Percentiles rank a stretch among this genome's conserved stretches.
These are phyloP conservation scores for Leptodactylus fuscus DNA, from an alignment of 2,113 vertebrate genomes.

Conservation along the genomic window DNA sequence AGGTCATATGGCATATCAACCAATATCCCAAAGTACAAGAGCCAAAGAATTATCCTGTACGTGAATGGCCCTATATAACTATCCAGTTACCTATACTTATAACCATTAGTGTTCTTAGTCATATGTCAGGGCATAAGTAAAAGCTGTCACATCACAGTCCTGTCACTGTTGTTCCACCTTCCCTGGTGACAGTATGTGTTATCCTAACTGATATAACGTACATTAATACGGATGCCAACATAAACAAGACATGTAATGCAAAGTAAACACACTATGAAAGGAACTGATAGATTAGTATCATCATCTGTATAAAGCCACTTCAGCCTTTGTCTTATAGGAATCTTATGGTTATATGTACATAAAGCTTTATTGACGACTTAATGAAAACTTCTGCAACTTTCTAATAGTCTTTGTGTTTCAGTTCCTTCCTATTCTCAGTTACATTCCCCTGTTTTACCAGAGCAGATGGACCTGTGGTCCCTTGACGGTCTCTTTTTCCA, in stretches of 20 bases:
- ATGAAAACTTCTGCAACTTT: too few relatives aligned
- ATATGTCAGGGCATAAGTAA: neutral
- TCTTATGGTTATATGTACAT: neutral
- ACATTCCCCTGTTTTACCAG: too few relatives aligned
- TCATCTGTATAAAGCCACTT: neutral
- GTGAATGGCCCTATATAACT: too few relatives aligned
- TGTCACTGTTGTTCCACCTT: neutral
- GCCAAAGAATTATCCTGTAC: too few relatives aligned
- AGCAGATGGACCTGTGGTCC: too few relatives aligned
- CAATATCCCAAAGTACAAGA: too few relatives aligned
- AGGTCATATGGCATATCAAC: too few relatives aligned
- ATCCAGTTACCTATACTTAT: too few relatives aligned
- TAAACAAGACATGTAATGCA: neutral
- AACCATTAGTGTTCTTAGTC: too few relatives aligned
- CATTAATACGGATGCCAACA: neutral
- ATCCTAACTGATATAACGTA: neutral
- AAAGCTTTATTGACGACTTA: neutral
- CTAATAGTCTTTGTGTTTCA: too few relatives aligned
- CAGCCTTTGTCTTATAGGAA: neutral
- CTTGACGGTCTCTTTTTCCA: too few relatives aligned
- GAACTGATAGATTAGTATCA: neutral
- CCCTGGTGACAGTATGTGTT: neutral
- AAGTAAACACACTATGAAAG: neutral
- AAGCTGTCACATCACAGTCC: neutral
- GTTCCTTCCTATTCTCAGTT: too few relatives aligned